Conservation (phyloP, 2,888 invertebrate genomes). For the Pterobdella sp. region DNA sequence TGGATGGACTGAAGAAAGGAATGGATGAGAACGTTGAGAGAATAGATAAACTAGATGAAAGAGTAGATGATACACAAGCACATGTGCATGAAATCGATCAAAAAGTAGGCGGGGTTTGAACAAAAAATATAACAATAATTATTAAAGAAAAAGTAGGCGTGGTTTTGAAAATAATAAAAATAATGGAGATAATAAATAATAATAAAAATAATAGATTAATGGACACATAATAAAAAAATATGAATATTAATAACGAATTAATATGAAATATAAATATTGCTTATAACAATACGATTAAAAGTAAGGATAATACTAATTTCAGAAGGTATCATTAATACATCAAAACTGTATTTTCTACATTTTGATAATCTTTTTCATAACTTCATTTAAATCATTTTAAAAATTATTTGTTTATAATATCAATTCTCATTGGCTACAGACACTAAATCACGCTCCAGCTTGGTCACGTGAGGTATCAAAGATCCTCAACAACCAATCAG, state of each 20-base stretch:
- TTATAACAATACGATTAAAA: background rate
- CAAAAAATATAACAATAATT: background rate
- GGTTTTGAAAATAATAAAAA: background rate
- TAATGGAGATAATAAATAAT: background rate
- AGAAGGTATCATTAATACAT: no score
- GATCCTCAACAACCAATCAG: constrained; percentile 42
- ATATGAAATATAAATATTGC: background rate
- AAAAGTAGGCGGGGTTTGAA: constrained; percentile 40
- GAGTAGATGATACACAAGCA: constrained; percentile 38
- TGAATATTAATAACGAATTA: no score
- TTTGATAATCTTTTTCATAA: no score
- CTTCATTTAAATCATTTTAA: background rate
- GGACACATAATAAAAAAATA: no score
- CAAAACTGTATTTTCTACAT: no score
- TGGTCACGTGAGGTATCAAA: constrained; percentile 47
- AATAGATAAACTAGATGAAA: constrained; percentile 24
- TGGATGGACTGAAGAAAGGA: constrained; percentile 6
- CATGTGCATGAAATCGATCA: constrained; percentile 41
- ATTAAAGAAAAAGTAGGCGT: no score
- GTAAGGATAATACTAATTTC: background rate
- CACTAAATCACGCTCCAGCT: constrained; percentile 46
- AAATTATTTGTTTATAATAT: background rate
- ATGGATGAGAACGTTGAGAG: constrained; percentile 23
- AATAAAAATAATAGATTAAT: background rate
- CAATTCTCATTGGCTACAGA: constrained; percentile 38